These are phyloP conservation scores for Ornithorhynchus anatinus DNA, from an alignment of 2,113 vertebrate species.

Conservation along the genomic window DNA sequence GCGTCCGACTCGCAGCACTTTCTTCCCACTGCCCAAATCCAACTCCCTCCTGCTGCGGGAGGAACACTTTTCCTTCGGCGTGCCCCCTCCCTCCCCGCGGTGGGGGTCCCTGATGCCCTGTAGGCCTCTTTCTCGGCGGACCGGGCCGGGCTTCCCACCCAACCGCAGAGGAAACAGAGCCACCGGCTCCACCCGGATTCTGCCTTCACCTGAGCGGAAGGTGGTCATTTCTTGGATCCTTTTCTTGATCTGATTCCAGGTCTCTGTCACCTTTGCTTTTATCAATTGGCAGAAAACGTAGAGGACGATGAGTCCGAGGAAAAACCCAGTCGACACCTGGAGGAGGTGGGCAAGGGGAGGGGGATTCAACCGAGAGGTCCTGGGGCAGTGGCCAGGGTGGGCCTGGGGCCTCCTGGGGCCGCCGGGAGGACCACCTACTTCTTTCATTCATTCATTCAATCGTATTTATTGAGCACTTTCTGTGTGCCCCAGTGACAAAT, in stretches of 20 bases:
- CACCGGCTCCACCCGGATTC: not conserved
- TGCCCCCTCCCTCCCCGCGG: not conserved
- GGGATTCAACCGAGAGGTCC: not conserved
- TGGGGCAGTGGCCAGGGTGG: not conserved
- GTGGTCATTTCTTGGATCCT: not conserved
- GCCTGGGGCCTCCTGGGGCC: not conserved
- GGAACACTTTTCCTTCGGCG: not conserved
- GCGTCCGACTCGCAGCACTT: too few relatives aligned
- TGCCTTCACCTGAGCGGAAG: not conserved
- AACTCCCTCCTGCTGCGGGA: too few relatives aligned
- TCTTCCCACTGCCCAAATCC: too few relatives aligned
- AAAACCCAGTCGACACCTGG: not conserved
- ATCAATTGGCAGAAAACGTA: not conserved
- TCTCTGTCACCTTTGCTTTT: not conserved
- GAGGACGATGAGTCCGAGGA: not conserved
- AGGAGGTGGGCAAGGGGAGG: not conserved
- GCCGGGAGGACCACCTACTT: not conserved
- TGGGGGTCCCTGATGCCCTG: not conserved
- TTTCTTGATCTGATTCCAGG: fast-evolving
- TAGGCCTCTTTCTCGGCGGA: not conserved
- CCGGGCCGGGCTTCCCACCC: not conserved
- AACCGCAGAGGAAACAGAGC: not conserved
- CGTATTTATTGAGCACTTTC: too few relatives aligned
- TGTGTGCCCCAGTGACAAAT: too few relatives aligned
- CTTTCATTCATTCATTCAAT: too few relatives aligned